Conservation (phyloP, 2,797 vertebrate genomes). For the Ambastaia sidthimunki region DNA sequence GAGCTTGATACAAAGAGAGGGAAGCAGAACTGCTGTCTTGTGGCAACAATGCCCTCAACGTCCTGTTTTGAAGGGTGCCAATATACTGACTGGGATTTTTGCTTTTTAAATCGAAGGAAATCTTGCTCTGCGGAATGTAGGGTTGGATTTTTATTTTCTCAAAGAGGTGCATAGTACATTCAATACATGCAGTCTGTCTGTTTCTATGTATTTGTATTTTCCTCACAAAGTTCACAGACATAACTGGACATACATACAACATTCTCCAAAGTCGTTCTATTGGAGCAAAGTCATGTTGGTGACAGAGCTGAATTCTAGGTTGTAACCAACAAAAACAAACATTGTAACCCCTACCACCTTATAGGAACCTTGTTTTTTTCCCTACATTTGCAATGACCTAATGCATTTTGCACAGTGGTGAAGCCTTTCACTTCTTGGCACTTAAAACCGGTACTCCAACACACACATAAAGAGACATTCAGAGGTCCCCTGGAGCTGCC, state of each 20-base stretch:
- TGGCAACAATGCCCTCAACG: constrained; percentile 73
- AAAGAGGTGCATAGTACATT: constrained; percentile 54
- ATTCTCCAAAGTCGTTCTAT: constrained; percentile 25
- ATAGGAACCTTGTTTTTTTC: constrained; percentile 67
- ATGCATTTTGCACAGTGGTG: constrained; percentile 96
- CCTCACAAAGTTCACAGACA: constrained; percentile 75
- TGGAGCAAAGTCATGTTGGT: constrained; percentile 53
- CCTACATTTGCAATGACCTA: constrained; percentile 88
- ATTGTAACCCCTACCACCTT: constrained; percentile 45
- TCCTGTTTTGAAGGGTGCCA: constrained; percentile 79
- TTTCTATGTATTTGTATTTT: constrained; percentile 78
- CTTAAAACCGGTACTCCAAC: constrained; percentile 81
- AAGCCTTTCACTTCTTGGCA: constrained; percentile 89
- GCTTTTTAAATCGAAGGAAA: constrained; percentile 62
- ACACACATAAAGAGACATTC: constrained; percentile 80
- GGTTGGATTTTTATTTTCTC: constrained; percentile 74
- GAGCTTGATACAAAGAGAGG: constrained; percentile 78
- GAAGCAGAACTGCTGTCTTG: constrained; percentile 61
- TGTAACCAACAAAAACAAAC: constrained; percentile 70
- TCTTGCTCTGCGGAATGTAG: constrained; percentile 80
- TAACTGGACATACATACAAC: constrained; percentile 54
- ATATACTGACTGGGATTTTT: constrained; percentile 71
- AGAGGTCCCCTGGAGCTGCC: constrained; percentile 63
- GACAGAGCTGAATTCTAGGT: constrained; percentile 69
- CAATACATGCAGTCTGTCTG: constrained; percentile 69